Conservation (phyloP, 2,113 vertebrate genomes). For the Melospiza georgiana region DNA sequence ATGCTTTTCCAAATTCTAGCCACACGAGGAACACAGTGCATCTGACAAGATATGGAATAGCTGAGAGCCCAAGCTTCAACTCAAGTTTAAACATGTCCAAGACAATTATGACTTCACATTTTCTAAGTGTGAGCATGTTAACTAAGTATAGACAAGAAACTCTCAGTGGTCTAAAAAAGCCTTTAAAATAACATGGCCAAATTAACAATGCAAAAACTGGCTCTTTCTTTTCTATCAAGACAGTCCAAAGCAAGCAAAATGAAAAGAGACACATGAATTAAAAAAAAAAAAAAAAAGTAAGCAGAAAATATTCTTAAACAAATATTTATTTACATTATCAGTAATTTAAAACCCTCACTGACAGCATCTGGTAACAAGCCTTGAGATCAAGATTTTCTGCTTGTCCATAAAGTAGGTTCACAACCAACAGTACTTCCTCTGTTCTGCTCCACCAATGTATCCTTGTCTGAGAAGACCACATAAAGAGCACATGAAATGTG, state of each 20-base stretch:
- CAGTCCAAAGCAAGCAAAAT: neutral
- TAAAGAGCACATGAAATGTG: neutral
- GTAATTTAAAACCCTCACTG: neutral
- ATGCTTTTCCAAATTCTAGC: neutral
- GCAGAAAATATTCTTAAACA: neutral
- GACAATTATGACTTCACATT: neutral
- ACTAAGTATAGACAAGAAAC: neutral
- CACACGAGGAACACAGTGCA: neutral
- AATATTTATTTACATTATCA: neutral
- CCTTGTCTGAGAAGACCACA: neutral
- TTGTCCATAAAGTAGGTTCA: neutral
- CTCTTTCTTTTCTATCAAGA: neutral
- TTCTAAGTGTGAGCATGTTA: neutral
- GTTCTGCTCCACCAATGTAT: neutral
- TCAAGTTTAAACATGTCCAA: neutral
- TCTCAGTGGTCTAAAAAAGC: neutral
- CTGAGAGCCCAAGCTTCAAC: neutral
- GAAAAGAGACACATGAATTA: neutral
- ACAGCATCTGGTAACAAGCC: neutral
- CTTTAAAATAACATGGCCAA: neutral
- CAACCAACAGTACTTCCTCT: neutral
- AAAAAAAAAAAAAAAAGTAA: neutral
- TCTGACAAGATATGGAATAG: neutral
- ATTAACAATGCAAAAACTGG: neutral
- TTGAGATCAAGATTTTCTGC: slow-evolving; percentile 15